Conservation (phyloP, 37 sponge, comb jelly and placozoan genomes). For the Dysidea cf. avara region DNA sequence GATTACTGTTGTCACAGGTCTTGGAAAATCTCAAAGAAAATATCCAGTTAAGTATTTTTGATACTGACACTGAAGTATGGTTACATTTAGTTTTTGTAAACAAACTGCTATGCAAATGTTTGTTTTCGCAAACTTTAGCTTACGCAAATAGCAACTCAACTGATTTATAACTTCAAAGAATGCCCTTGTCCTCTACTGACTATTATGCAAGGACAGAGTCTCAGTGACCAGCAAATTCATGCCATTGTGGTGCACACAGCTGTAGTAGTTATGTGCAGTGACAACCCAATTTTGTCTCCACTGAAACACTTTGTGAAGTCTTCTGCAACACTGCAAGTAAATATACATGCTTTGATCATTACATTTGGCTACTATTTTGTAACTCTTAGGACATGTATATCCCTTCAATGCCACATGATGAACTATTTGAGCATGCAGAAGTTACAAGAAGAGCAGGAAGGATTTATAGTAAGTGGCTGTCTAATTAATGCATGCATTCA, state of each 20-base stretch:
- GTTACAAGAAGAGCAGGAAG: neutral
- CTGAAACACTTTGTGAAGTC: too few relatives aligned
- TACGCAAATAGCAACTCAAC: constrained; percentile 7
- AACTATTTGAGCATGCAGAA: neutral
- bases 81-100: too few relatives aligned
- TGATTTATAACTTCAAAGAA: constrained; percentile 51
- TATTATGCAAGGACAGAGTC: constrained; percentile 17
- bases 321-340: too few relatives aligned
- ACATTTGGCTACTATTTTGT: neutral
- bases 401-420: constrained; percentile 59
- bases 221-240: constrained; percentile 4
- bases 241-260: constrained; percentile 53
- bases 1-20: too few relatives aligned
- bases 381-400: constrained; percentile 41
- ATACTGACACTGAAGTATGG: too few relatives aligned
- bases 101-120: too few relatives aligned
- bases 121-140: constrained; percentile 17
- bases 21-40: too few relatives aligned
- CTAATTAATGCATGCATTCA: too few relatives aligned
- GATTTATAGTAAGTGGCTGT: too few relatives aligned
- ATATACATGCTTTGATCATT: too few relatives aligned
- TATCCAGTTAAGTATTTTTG: too few relatives aligned
- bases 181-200: constrained; percentile 31
- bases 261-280: constrained; percentile 26
- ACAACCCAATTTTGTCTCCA: neutral